Conservation (phyloP, 2,113 vertebrate genomes). For the Ardeotis arabs region DNA sequence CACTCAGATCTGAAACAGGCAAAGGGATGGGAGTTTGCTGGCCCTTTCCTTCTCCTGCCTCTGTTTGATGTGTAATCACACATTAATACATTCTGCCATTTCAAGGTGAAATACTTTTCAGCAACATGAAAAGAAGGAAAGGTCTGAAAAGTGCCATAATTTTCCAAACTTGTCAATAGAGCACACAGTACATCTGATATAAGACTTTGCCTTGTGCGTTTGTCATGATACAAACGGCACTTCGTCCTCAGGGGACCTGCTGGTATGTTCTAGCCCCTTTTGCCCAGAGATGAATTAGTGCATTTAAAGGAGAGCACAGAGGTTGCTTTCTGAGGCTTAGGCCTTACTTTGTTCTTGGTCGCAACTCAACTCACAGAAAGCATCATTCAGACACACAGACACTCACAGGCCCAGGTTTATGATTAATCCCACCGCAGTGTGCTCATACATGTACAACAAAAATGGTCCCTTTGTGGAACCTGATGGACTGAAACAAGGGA, state of each 20-base stretch:
- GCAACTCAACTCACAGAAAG: conserved; percentile 73
- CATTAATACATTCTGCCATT: background rate
- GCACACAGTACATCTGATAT: background rate
- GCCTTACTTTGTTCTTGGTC: conserved; percentile 70
- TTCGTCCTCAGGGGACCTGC: conserved; percentile 42
- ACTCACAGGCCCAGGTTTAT: conserved; percentile 54
- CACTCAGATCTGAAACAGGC: background rate
- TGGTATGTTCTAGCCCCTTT: conserved; percentile 62
- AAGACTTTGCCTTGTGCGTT: conserved; percentile 47
- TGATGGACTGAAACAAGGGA: conserved; percentile 37
- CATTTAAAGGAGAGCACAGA: conserved; percentile 76
- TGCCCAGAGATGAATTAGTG: conserved; percentile 73
- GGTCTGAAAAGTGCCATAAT: conserved; percentile 2
- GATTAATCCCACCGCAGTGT: conserved; percentile 60
- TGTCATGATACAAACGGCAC: conserved; percentile 17
- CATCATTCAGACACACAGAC: conserved; percentile 74
- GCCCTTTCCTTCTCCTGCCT: background rate
- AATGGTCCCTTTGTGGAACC: conserved; percentile 75
- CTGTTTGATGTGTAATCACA: background rate
- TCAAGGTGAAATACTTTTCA: background rate
- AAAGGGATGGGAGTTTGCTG: background rate
- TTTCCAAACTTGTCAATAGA: background rate
- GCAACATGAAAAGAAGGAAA: background rate
- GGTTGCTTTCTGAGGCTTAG: conserved; percentile 70
- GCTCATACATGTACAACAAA: conserved; percentile 35